Percentiles rank a stretch among this genome's conserved stretches.
These are phyloP conservation scores for Nephila pilipes DNA, from an alignment of 1,140 invertebrate species.

Conservation along the genomic window DNA sequence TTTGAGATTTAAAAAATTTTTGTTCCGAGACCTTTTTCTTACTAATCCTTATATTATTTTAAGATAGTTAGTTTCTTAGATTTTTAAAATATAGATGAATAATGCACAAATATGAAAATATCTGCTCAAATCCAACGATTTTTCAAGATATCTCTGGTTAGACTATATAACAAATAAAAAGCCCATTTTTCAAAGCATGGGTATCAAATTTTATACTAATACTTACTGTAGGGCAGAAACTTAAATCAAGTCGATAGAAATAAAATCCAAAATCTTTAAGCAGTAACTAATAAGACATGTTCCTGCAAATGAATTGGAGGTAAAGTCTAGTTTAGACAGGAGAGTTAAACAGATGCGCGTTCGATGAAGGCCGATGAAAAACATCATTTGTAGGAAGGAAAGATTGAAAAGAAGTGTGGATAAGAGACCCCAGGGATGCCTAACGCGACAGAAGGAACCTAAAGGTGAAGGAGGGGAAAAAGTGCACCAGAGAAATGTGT, in stretches of 20 bases:
- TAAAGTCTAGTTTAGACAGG: background rate
- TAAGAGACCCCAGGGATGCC: slow-evolving; percentile 67
- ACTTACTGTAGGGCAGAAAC: no score
- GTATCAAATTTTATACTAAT: no score
- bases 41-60: no score
- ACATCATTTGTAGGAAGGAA: slow-evolving; percentile 70
- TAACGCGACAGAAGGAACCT: slow-evolving; percentile 49
- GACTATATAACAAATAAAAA: no score
- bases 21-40: no score
- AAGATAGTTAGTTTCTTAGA: no score
- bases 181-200: no score
- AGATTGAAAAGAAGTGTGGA: slow-evolving; percentile 53
- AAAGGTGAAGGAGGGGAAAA: slow-evolving; percentile 35
- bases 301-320: background rate
- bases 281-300: background rate
- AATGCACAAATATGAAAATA: no score
- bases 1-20: no score
- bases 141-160: no score
- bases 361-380: slow-evolving; percentile 41
- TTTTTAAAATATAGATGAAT: no score
- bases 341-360: slow-evolving; percentile 8
- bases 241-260: background rate
- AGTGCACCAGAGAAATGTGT: background rate
- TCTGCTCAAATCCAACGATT: no score
- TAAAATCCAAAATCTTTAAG: background rate